phyloP scores from a whole-genome alignment of 2,797 vertebrate genomes.

The Dallia pectoralis region DNA sequence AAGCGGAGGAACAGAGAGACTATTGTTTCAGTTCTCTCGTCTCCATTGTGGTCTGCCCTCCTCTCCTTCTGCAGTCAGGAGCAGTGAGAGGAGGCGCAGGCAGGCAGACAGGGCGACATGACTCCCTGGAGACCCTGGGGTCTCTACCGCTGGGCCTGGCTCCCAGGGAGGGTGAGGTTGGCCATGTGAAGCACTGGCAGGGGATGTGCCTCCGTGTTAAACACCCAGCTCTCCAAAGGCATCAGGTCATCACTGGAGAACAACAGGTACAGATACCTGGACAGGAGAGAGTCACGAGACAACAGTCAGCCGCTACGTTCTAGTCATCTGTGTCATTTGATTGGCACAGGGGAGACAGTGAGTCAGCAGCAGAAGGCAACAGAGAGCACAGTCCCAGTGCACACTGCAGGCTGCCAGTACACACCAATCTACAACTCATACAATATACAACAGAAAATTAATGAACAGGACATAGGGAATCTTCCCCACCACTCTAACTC shows the following conservation, averaged over 20 bases:
- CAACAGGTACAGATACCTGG: slow-evolving; percentile 95
- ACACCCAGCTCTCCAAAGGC: slow-evolving; percentile 96
- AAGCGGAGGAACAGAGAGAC: background rate
- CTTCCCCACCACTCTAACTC: background rate
- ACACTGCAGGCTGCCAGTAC: background rate
- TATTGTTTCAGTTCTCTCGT: slow-evolving; percentile 30
- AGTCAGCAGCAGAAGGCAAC: slow-evolving; percentile 55
- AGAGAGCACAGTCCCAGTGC: slow-evolving; percentile 33
- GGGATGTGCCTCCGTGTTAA: slow-evolving; percentile 98
- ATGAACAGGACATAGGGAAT: background rate
- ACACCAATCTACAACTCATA: background rate
- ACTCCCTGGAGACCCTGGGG: slow-evolving; percentile 29
- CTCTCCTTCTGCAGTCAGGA: slow-evolving; percentile 43
- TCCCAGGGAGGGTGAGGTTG: slow-evolving; percentile 93
- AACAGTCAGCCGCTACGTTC: background rate
- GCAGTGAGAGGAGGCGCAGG: slow-evolving; percentile 41
- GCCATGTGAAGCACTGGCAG: slow-evolving; percentile 92
- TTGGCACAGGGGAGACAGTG: background rate
- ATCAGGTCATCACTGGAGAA: slow-evolving; percentile 96
- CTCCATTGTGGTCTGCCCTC: slow-evolving; percentile 38
- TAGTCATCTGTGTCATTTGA: background rate
- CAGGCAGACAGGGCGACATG: slow-evolving; percentile 35
- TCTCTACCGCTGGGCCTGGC: slow-evolving; percentile 83
- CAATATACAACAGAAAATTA: background rate
- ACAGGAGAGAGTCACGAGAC: slow-evolving; percentile 1